Percentiles rank a stretch among this genome's conserved stretches.
phyloP scores from a whole-genome alignment of 2,113 vertebrate genomes.

The Rhinopomastus cyanomelas region DNA sequence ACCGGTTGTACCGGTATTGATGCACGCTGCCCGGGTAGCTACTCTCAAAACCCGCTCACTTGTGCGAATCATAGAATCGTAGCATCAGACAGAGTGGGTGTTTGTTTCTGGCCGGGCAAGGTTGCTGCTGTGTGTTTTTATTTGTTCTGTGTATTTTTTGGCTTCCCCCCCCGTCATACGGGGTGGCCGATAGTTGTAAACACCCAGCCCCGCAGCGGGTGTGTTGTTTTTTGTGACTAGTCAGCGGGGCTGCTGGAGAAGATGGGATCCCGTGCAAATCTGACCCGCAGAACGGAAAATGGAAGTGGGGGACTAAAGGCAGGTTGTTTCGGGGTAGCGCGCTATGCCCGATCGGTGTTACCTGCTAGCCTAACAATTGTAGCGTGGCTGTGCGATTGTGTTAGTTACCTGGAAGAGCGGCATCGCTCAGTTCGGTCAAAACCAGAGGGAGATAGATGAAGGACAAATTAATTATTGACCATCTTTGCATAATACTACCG shows the following conservation, averaged over 20 bases:
- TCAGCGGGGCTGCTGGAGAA: not conserved
- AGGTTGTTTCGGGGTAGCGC: slow-evolving; percentile 3
- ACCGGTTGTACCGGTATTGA: not conserved
- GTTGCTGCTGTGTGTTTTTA: not conserved
- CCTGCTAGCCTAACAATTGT: slow-evolving; percentile 67
- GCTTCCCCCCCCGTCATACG: not conserved
- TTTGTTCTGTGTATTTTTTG: no score
- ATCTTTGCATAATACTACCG: slow-evolving; percentile 85
- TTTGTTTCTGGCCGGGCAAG: not conserved
- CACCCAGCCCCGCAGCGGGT: not conserved
- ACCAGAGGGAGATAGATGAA: slow-evolving; percentile 81
- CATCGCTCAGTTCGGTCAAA: slow-evolving; percentile 82
- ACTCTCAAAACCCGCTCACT: not conserved
- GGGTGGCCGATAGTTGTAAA: not conserved
- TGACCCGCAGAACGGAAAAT: not conserved
- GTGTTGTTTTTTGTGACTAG: not conserved
- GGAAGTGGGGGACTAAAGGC: not conserved
- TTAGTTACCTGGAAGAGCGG: slow-evolving; percentile 88
- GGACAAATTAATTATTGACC: slow-evolving; percentile 93
- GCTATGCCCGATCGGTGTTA: slow-evolving; percentile 14
- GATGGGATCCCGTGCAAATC: not conserved
- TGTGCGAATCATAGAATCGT: no score
- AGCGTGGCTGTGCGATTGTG: slow-evolving; percentile 81
- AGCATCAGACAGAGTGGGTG: not conserved
- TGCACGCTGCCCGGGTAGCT: not conserved